A percentile compares a stretch with the other conserved stretches of the same genome.
These are phyloP conservation scores for Sebastes cheni DNA, from an alignment of 2,797 vertebrate species.

Conservation along the genomic window DNA sequence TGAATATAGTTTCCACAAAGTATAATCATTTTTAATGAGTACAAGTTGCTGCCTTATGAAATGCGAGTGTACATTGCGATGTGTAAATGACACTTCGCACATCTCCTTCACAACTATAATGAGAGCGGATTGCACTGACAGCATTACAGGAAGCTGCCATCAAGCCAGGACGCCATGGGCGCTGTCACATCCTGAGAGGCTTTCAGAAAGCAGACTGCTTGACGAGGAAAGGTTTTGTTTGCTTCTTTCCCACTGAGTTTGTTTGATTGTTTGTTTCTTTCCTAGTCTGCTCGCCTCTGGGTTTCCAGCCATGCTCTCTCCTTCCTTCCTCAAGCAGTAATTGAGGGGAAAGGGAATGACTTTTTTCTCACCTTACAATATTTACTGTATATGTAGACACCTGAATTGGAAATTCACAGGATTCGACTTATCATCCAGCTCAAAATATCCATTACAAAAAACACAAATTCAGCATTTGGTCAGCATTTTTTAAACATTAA, in stretches of 20 bases:
- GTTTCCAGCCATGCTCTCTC: not conserved
- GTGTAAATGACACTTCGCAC: slow-evolving; percentile 23
- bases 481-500: not conserved
- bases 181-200: slow-evolving; percentile 36
- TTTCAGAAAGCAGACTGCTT: slow-evolving; percentile 19
- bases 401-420: not conserved
- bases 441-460: not conserved
- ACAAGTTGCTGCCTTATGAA: not conserved
- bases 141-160: slow-evolving; percentile 35
- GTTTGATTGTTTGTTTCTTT: slow-evolving; percentile 54
- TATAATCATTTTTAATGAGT: not conserved
- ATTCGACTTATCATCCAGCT: not conserved
- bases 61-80: not conserved
- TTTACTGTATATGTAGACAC: not conserved
- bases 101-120: slow-evolving; percentile 42
- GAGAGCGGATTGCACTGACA: slow-evolving; percentile 49
- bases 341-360: slow-evolving; percentile 28
- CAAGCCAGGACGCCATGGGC: slow-evolving; percentile 15
- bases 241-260: slow-evolving; percentile 45
- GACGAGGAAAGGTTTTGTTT: slow-evolving; percentile 43
- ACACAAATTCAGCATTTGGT: not conserved
- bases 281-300: slow-evolving; percentile 8
- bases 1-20: not conserved
- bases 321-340: slow-evolving; percentile 35
- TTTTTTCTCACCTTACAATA: not conserved